phyloP scores from a whole-genome alignment of 2,113 vertebrate species.

The Salvelinus namaycush region DNA sequence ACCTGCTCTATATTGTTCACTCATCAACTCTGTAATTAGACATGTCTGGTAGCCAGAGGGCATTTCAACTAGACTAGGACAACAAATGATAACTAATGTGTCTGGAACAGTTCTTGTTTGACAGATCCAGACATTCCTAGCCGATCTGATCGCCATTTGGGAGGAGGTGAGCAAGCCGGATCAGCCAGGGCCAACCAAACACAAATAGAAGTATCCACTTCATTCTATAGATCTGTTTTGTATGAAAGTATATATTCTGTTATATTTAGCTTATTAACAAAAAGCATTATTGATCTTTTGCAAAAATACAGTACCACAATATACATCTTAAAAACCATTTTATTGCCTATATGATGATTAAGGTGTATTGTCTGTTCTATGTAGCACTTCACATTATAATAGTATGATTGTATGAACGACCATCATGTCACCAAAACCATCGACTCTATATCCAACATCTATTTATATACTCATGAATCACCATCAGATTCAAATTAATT shows the following conservation, averaged over 20 bases:
- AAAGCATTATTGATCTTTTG: not conserved
- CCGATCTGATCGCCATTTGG: conserved; percentile 26
- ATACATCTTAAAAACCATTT: no score
- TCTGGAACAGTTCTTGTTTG: not conserved
- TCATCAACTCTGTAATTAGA: no score
- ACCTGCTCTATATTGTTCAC: no score
- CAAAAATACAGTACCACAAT: no score
- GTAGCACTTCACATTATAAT: conserved; percentile 58
- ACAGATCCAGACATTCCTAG: conserved; percentile 24
- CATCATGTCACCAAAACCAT: conserved; percentile 57
- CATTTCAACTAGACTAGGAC: no score
- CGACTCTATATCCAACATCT: conserved; percentile 49
- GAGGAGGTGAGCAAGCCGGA: conserved; percentile 13
- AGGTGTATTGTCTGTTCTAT: conserved; percentile 32
- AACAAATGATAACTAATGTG: not conserved
- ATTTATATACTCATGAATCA: conserved; percentile 28
- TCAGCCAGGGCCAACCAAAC: not conserved
- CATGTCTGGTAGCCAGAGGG: no score
- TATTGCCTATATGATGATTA: no score
- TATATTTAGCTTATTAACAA: not conserved
- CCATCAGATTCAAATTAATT: conserved; percentile 16
- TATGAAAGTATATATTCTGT: not conserved
- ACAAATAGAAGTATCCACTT: not conserved
- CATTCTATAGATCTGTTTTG: not conserved
- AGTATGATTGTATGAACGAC: conserved; percentile 46